phyloP scores from a whole-genome alignment of 2,888 invertebrate species.

The Incurvaria masculella region DNA sequence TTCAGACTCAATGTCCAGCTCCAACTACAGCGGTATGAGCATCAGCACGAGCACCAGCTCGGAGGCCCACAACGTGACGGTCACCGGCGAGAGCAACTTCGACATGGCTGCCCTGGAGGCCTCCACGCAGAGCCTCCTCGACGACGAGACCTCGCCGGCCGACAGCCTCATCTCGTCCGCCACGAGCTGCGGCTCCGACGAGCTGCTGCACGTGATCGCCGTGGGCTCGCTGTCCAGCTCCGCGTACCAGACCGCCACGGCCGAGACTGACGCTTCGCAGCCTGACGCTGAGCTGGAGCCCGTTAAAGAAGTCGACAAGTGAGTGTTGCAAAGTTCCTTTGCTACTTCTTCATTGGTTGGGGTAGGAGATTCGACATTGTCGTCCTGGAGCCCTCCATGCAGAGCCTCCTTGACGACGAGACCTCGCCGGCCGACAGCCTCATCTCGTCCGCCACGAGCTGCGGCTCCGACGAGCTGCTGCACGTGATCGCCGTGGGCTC shows the following conservation, averaged over 20 bases:
- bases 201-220: conserved; percentile 26
- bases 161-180: conserved; percentile 69
- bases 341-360: too few relatives aligned
- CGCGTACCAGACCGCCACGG: conserved; percentile 50
- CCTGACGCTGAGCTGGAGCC: too few relatives aligned
- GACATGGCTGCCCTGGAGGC: conserved; percentile 69
- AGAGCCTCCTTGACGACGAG: too few relatives aligned
- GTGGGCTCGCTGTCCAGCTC: conserved; percentile 39
- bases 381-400: too few relatives aligned
- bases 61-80: conserved; percentile 48
- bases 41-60: conserved; percentile 48
- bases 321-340: too few relatives aligned
- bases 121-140: conserved; percentile 66
- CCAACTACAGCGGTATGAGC: conserved; percentile 51
- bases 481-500: too few relatives aligned
- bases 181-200: conserved; percentile 61
- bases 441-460: too few relatives aligned
- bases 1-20: conserved; percentile 50
- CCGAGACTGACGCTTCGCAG: too few relatives aligned
- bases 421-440: too few relatives aligned
- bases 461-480: too few relatives aligned
- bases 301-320: too few relatives aligned
- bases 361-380: too few relatives aligned
- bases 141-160: conserved; percentile 82
- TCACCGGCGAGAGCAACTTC: conserved; percentile 72